Conservation (phyloP, 2,888 invertebrate genomes). For the Ectemnius continuus region DNA sequence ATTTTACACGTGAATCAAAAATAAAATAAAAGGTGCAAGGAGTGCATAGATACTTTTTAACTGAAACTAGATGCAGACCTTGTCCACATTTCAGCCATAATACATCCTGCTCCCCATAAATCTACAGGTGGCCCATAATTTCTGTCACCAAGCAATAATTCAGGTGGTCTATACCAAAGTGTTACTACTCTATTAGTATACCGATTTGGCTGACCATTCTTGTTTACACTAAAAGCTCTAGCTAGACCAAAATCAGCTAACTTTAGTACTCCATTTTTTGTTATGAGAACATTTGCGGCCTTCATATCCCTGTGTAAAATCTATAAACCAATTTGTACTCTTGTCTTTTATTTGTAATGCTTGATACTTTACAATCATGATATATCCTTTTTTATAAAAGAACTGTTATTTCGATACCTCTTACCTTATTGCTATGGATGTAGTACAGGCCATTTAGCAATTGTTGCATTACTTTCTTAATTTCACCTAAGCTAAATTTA, state of each 20-base stretch:
- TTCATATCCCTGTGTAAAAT: conserved; percentile 98
- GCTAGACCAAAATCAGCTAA: conserved; percentile 99
- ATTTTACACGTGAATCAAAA: background rate
- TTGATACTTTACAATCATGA: background rate
- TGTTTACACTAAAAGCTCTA: conserved; percentile 92
- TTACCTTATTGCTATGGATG: conserved; percentile 94
- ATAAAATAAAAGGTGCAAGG: background rate
- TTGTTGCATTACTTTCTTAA: conserved; percentile 95
- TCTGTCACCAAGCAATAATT: conserved; percentile 87
- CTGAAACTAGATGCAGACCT: conserved; percentile 72
- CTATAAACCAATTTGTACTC: conserved; percentile 68
- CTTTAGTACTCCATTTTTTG: conserved; percentile 95
- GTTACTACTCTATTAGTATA: conserved; percentile 99
- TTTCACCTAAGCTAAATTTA: conserved; percentile 97
- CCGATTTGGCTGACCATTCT: conserved; percentile 89
- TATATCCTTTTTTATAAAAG: background rate
- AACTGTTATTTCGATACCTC: conserved; percentile 23
- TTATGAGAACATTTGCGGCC: conserved; percentile 98
- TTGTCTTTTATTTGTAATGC: background rate
- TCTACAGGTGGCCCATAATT: conserved; percentile 99
- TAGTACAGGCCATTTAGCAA: conserved; percentile 94
- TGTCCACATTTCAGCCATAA: conserved; percentile 99
- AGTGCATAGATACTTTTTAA: background rate
- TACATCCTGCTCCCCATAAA: conserved; percentile 98
- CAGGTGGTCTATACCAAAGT: conserved; percentile 93